Percentiles rank a stretch among this genome's conserved stretches.
These are phyloP conservation scores for Noctua fimbriata DNA, from an alignment of 2,888 invertebrate species.

Conservation along the genomic window DNA sequence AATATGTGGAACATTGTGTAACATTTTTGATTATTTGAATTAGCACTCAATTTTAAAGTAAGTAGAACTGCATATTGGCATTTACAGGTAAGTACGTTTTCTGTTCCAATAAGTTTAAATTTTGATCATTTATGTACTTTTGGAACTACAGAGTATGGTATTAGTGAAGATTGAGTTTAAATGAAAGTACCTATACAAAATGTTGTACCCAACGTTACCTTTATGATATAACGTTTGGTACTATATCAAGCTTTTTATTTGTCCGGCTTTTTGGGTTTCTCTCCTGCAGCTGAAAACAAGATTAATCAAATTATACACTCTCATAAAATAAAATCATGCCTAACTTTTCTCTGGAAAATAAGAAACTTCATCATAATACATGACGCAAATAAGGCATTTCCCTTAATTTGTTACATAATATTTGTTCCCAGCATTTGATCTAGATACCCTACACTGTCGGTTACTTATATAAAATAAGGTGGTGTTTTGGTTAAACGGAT, in stretches of 20 bases:
- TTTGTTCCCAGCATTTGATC: too few species aligned
- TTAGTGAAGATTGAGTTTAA: not conserved
- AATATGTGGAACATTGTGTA: not conserved
- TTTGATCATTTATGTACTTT: not conserved
- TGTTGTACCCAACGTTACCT: conserved; percentile 8
- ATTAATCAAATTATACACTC: not conserved
- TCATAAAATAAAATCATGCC: not conserved
- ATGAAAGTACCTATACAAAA: not conserved
- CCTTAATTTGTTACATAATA: too few species aligned
- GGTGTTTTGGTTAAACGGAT: too few species aligned
- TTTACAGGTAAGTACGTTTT: not conserved
- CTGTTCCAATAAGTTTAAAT: not conserved
- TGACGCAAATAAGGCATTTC: not conserved
- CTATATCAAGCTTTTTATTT: conserved; percentile 29
- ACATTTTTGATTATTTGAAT: not conserved
- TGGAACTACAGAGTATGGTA: not conserved
- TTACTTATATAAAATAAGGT: too few species aligned
- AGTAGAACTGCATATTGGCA: not conserved
- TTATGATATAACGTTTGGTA: conserved; percentile 15
- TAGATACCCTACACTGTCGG: too few species aligned
- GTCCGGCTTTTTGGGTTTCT: conserved; percentile 32
- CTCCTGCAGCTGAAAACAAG: conserved; percentile 42
- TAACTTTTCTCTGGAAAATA: not conserved
- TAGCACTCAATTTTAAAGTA: not conserved
- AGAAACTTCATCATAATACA: not conserved